Evolutionary conservation across 2,113 vertebrate genomes (phyloP), one percentile per base, ranked within the genome.

Genomic region (Notarius lentiginosus): DNA sequence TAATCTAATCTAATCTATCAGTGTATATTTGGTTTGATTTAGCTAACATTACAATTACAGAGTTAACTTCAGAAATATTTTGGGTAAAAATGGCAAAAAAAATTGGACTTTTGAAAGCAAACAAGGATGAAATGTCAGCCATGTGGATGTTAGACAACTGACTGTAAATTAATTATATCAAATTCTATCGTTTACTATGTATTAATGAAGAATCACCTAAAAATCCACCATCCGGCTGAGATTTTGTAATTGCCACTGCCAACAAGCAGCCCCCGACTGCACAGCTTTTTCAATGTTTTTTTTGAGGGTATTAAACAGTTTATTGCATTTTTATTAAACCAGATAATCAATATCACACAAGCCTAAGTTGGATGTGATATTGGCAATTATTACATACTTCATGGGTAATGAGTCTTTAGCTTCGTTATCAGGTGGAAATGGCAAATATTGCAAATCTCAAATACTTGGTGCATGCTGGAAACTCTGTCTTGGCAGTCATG

Each of bases 381-480:
- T 22, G 41, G 1, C 41, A 75, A 75, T 55, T 12, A 12, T 6
- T n/a, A 15, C 11, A 15, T 10, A 56, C 76, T n/a, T 79, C 24
- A n/a, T 60, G 20, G 82, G 0, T 10, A 65, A 10, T 47, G 81
- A 82, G n/a, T 58, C 80, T 47, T 84, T 55, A 7, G 49, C 41
- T 65, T 72, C 84, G 60, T 24, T 66, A 17, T 15, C 73, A 22
- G 68, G 73, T 73, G 73, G n/a, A 70, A 53, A 72, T 75, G 85
- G 51, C 7, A 79, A 49, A 86, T 15, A 72, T 30, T 17, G 51
- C 66, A 27, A 81, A 27, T 15, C 65, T 77, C 82, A 76, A 6
- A 86, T 27, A 60, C 34, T 63, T 86, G 53, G 75, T 72, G 61
- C 88, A 86, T 84, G 88, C 88, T 80, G 79, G 85, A 82, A 75